phyloP scores from a whole-genome alignment of 2,888 invertebrate genomes.

The Athalia circularis region DNA sequence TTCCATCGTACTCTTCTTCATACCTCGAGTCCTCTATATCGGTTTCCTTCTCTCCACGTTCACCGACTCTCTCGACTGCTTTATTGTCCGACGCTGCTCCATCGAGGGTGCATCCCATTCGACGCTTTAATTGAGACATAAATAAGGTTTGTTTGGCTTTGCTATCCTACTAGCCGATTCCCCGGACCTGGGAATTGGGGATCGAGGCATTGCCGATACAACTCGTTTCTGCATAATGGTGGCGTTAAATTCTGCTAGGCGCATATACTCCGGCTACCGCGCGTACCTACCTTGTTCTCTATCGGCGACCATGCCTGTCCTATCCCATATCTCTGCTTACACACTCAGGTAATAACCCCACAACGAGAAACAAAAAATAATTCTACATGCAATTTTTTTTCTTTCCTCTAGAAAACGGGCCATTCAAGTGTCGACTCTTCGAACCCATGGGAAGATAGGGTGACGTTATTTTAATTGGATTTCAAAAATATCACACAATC shows the following conservation, averaged over 20 bases:
- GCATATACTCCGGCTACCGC: background rate
- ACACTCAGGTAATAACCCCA: background rate
- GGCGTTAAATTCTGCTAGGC: slow-evolving; percentile 67
- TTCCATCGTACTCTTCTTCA: slow-evolving; percentile 18
- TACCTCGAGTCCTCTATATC: slow-evolving; percentile 43
- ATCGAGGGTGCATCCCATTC: slow-evolving; percentile 75
- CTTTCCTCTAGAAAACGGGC: no score
- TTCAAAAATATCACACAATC: no score
- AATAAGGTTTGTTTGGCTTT: slow-evolving; percentile 75
- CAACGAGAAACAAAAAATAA: no score
- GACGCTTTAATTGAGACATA: slow-evolving; percentile 74
- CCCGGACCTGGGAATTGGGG: slow-evolving; percentile 71
- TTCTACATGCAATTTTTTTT: no score
- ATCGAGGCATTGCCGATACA: slow-evolving; percentile 72
- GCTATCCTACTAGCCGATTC: slow-evolving; percentile 67
- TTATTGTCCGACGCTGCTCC: slow-evolving; percentile 73
- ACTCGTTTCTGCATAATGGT: slow-evolving; percentile 72
- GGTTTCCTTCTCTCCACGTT: slow-evolving; percentile 43
- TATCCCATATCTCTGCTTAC: background rate
- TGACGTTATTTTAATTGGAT: no score
- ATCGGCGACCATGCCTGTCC: background rate
- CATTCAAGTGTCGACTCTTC: background rate
- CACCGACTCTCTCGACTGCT: slow-evolving; percentile 66
- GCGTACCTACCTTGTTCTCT: background rate
- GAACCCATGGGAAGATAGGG: no score